These are phyloP conservation scores for Procapra przewalskii DNA, from an alignment of 2,113 vertebrate species.

Conservation along the genomic window DNA sequence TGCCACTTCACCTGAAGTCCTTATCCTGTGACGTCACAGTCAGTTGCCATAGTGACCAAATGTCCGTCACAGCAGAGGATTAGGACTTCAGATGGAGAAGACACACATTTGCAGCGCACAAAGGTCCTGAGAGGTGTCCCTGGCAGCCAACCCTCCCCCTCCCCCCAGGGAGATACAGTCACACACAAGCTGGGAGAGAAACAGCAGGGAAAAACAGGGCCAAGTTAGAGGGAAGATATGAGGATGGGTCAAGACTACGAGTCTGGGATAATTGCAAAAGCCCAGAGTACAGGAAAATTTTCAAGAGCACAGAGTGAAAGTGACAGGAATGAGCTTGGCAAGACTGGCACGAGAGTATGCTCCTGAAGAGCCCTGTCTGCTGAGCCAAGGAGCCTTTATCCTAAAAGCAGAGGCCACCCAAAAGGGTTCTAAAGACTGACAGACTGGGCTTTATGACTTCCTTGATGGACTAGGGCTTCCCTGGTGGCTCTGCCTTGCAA, in stretches of 20 bases:
- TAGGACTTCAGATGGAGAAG: conserved; percentile 64
- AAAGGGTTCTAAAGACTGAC: neutral
- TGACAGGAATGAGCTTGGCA: neutral
- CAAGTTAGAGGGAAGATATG: neutral
- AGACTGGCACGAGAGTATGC: neutral
- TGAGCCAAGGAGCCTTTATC: neutral
- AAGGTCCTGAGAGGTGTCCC: conserved; percentile 49
- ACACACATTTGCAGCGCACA: conserved; percentile 53
- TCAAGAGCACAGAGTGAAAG: neutral
- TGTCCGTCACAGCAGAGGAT: conserved; percentile 71
- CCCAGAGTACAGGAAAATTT: neutral
- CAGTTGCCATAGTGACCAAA: conserved; percentile 76
- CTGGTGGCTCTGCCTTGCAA: neutral
- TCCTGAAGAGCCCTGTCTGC: neutral
- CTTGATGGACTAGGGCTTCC: neutral
- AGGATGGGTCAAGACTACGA: neutral
- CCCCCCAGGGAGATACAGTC: conserved; percentile 4
- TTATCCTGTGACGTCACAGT: conserved; percentile 76
- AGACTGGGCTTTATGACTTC: neutral
- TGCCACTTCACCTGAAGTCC: conserved; percentile 78
- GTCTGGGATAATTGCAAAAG: neutral
- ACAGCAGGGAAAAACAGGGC: neutral
- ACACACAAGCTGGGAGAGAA: neutral
- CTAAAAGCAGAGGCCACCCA: conserved; percentile 7
- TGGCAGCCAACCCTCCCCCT: conserved; percentile 25